Evolutionary conservation across 2,888 invertebrate genomes (phyloP).

Genomic region (Apamea anceps): DNA sequence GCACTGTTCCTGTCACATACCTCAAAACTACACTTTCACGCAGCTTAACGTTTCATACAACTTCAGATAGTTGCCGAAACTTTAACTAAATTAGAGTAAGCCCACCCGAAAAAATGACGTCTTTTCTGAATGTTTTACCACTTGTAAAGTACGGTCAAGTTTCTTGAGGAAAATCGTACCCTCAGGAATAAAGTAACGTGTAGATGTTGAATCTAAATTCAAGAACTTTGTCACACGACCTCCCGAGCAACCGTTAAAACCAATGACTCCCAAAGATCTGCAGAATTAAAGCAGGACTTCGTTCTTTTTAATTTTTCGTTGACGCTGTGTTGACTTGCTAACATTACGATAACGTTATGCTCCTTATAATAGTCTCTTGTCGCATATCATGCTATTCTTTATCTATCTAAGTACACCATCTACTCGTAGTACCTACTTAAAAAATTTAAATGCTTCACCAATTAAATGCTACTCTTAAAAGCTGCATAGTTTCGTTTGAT

Average conservation of each 20-base stretch:
- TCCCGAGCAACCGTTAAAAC: slow-evolving; percentile 44
- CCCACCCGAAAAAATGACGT: slow-evolving; percentile 12
- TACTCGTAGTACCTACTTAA: background rate
- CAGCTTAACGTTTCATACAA: slow-evolving; percentile 42
- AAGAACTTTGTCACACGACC: slow-evolving; percentile 27
- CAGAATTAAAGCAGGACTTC: background rate
- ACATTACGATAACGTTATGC: background rate
- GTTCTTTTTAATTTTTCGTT: background rate
- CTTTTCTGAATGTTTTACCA: slow-evolving; percentile 30
- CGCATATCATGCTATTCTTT: background rate
- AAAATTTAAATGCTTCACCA: slow-evolving; percentile 4
- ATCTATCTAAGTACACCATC: background rate
- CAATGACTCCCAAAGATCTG: slow-evolving; percentile 32
- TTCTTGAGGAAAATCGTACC: slow-evolving; percentile 45
- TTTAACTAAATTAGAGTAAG: slow-evolving; percentile 44
- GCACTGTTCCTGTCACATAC: slow-evolving; percentile 66
- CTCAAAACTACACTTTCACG: slow-evolving; percentile 57
- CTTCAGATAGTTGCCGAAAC: slow-evolving; percentile 33
- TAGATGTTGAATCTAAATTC: slow-evolving; percentile 24
- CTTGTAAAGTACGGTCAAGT: slow-evolving; percentile 37
- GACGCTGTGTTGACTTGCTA: background rate
- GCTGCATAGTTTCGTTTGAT: slow-evolving; percentile 57
- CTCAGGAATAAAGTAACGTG: slow-evolving; percentile 26
- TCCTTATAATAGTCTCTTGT: background rate
- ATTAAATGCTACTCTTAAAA: slow-evolving; percentile 27